phyloP scores from a whole-genome alignment of 2,797 vertebrate genomes.

The Onychomys leucogaster region DNA sequence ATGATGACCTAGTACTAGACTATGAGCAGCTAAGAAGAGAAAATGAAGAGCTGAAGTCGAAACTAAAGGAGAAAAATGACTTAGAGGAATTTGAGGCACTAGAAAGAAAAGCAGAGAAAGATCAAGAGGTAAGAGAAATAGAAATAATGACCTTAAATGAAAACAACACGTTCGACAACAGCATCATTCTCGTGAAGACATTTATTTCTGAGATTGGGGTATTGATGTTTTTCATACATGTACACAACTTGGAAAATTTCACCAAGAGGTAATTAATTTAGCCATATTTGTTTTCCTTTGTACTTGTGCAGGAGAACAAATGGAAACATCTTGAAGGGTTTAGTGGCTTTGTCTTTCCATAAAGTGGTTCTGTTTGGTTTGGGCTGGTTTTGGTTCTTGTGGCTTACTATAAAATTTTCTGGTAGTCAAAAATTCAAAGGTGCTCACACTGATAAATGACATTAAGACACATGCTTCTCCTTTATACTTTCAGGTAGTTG shows the following conservation, averaged over 20 bases:
- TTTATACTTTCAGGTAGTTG: slow-evolving; percentile 39
- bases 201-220: slow-evolving; percentile 1
- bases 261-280: neutral
- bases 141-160: slow-evolving; percentile 32
- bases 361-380: neutral
- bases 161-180: neutral
- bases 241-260: slow-evolving; percentile 8
- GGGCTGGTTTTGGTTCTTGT: neutral
- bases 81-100: slow-evolving; percentile 92
- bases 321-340: slow-evolving; percentile 1
- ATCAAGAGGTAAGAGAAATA: slow-evolving; percentile 91
- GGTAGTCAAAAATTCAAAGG: slow-evolving; percentile 34
- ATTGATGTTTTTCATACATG: neutral
- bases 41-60: slow-evolving; percentile 85
- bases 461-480: neutral
- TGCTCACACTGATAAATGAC: neutral
- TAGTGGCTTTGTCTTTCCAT: slow-evolving; percentile 8
- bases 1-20: slow-evolving; percentile 84
- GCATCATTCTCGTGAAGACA: neutral
- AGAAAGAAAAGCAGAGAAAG: slow-evolving; percentile 90
- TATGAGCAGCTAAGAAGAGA: slow-evolving; percentile 86
- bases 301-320: neutral
- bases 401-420: neutral
- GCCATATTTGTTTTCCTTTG: slow-evolving; percentile 34
- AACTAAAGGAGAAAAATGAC: slow-evolving; percentile 90